phyloP scores from a whole-genome alignment of 2,113 vertebrate genomes.

The Ariopsis seemanni region DNA sequence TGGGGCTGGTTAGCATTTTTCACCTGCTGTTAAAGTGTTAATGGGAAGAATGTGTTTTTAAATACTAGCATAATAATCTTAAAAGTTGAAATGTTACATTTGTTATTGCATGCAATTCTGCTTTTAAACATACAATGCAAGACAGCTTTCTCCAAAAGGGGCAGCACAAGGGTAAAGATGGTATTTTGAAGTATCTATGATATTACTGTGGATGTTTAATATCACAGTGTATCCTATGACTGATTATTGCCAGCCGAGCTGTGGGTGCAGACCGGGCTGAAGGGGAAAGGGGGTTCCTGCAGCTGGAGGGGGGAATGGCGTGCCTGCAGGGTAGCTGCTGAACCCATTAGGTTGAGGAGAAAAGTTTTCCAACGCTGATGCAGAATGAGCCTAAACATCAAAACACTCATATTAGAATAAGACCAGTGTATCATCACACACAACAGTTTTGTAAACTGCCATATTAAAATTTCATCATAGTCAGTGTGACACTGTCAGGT shows the following conservation, averaged over 20 bases:
- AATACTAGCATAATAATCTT: neutral
- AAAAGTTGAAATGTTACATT: neutral
- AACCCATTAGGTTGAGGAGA: slow-evolving; percentile 87
- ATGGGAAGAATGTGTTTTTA: neutral
- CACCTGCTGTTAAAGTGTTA: neutral
- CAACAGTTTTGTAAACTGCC: neutral
- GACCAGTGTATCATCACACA: neutral
- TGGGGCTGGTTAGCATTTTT: neutral
- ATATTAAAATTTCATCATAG: neutral
- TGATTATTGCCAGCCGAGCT: slow-evolving; percentile 92
- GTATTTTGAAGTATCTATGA: neutral
- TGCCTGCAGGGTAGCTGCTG: slow-evolving; percentile 84
- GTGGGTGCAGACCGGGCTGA: slow-evolving; percentile 87
- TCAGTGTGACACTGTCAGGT: neutral
- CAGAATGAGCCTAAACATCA: slow-evolving; percentile 80
- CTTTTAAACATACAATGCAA: neutral
- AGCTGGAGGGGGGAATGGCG: slow-evolving; percentile 84
- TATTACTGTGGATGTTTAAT: neutral
- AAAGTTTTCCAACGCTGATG: slow-evolving; percentile 86
- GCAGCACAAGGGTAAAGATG: neutral
- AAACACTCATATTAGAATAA: neutral
- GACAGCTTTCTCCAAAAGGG: neutral
- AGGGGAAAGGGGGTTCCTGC: slow-evolving; percentile 87
- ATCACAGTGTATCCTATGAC: neutral
- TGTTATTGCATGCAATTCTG: slow-evolving; percentile 9